Evolutionary conservation across 2,113 vertebrate species (phyloP).

Genomic region (Phodopus roborovskii): DNA sequence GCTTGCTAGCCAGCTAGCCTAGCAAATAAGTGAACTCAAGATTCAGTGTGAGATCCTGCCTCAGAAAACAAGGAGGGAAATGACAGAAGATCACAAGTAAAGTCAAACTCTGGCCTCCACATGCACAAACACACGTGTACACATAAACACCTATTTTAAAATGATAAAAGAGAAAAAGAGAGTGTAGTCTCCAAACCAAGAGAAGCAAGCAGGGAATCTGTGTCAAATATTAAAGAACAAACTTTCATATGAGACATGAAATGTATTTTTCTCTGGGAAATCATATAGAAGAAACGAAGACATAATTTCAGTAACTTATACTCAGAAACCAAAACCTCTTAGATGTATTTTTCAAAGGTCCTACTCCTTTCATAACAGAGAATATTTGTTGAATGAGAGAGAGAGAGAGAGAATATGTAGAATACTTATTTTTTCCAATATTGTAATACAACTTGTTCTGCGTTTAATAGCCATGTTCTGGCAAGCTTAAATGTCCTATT

Average conservation of each 20-base stretch:
- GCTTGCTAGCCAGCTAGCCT: not conserved
- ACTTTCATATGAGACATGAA: slow-evolving; percentile 19
- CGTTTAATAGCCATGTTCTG: slow-evolving; percentile 52
- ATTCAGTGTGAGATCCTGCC: not conserved
- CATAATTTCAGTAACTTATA: slow-evolving; percentile 40
- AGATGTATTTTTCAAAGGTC: slow-evolving; percentile 61
- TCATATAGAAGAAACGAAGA: not conserved
- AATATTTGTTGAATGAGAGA: too few species aligned
- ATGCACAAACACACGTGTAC: not conserved
- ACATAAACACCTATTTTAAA: not conserved
- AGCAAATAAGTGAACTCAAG: not conserved
- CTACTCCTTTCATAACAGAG: slow-evolving; percentile 24
- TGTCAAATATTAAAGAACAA: slow-evolving; percentile 17
- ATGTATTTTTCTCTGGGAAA: slow-evolving; percentile 23
- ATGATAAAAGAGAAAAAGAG: not conserved
- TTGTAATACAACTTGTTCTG: not conserved
- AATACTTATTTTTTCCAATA: not conserved
- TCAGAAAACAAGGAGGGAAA: not conserved
- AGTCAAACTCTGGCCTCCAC: not conserved
- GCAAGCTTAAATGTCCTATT: slow-evolving; percentile 69
- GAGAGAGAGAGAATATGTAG: too few species aligned
- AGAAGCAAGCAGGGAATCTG: not conserved
- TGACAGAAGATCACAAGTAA: not conserved
- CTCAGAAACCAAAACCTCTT: slow-evolving; percentile 66
- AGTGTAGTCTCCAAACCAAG: not conserved